A percentile compares a stretch with the other conserved stretches of the same genome.
phyloP scores from a whole-genome alignment of 2,113 vertebrate genomes.

The Nematolebias whitei region DNA sequence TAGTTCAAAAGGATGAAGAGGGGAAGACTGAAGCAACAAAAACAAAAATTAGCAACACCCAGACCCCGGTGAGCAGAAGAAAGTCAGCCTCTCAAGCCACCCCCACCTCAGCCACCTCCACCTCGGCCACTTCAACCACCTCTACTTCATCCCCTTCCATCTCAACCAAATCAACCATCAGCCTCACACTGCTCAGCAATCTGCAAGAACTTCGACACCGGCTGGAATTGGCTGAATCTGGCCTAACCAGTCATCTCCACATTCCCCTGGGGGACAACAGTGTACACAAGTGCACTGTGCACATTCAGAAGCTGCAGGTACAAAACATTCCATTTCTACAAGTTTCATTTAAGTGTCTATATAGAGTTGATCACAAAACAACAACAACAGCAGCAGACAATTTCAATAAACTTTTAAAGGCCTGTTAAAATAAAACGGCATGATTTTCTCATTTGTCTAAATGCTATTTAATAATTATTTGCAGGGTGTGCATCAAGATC shows the following conservation, averaged over 20 bases:
- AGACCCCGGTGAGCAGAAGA: not conserved
- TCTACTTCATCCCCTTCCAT: no score
- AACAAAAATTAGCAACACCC: not conserved
- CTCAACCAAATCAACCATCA: slow-evolving; percentile 41
- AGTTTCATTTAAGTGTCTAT: not conserved
- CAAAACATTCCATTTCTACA: not conserved
- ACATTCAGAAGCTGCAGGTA: slow-evolving; percentile 90
- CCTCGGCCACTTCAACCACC: no score
- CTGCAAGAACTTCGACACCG: slow-evolving; percentile 87
- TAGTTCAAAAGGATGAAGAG: not conserved
- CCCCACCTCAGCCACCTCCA: not conserved
- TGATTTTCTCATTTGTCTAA: no score
- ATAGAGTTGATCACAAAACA: not conserved
- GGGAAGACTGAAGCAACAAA: slow-evolving; percentile 14
- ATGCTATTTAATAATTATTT: not conserved
- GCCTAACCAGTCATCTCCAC: slow-evolving; percentile 84
- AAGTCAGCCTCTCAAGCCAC: not conserved
- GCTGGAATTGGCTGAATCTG: slow-evolving; percentile 85
- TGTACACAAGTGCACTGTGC: slow-evolving; percentile 85
- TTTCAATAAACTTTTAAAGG: no score
- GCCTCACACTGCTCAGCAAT: slow-evolving; percentile 78
- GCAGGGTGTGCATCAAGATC: slow-evolving; percentile 69
- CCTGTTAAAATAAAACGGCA: no score
- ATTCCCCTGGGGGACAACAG: slow-evolving; percentile 85
- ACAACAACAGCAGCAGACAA: not conserved